A percentile compares a stretch with the other conserved stretches of the same genome.
Evolutionary conservation across 2,113 vertebrate species (phyloP).

Genomic region (Nibea coibor): DNA sequence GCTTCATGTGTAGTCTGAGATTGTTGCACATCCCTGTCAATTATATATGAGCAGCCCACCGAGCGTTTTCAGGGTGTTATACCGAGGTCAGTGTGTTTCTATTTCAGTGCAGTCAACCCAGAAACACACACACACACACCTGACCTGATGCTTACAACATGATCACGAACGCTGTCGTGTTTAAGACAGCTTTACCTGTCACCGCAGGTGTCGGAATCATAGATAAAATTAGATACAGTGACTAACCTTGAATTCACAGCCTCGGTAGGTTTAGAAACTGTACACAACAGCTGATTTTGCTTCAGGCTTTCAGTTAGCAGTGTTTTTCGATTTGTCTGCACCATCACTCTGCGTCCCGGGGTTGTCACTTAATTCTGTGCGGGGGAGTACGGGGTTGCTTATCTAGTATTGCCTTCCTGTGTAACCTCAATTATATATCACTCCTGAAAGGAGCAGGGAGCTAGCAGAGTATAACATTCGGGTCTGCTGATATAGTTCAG

Average conservation of each 20-base stretch:
- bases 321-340: conserved; percentile 8
- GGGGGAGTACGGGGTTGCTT: neutral
- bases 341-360: conserved; percentile 19
- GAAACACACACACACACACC: conserved; percentile 12
- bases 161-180: neutral
- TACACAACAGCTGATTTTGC: neutral
- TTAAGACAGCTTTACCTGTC: neutral
- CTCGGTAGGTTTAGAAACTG: conserved; percentile 1
- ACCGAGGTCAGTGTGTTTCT: conserved; percentile 60
- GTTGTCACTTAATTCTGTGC: conserved; percentile 24
- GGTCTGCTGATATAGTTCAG: neutral
- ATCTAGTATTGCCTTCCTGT: conserved; percentile 45
- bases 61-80: conserved; percentile 30
- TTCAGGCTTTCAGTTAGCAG: neutral
- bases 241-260: neutral
- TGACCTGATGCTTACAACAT: conserved; percentile 25
- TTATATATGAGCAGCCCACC: conserved; percentile 53
- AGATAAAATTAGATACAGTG: neutral
- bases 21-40: conserved; percentile 50
- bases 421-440: conserved; percentile 49
- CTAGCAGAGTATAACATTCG: neutral
- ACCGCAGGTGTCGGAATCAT: neutral
- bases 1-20: conserved; percentile 43
- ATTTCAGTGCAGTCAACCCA: conserved; percentile 48
- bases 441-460: conserved; percentile 20